These are phyloP conservation scores for Clistopyga incitator DNA, from an alignment of 2,888 invertebrate genomes.

Conservation along the genomic window DNA sequence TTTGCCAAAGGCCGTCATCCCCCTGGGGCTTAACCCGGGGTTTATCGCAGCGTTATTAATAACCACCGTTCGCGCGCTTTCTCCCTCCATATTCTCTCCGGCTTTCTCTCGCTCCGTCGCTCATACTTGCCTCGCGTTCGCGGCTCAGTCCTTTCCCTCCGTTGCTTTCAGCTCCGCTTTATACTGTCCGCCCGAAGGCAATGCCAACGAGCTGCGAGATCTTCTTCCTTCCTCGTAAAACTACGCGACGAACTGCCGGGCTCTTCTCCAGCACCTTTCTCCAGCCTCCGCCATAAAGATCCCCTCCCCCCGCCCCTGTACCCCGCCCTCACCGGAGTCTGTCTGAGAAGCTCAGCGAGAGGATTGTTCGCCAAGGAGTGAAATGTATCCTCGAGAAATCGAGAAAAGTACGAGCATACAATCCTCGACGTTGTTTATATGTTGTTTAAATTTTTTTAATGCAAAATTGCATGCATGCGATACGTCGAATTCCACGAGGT, in stretches of 20 bases:
- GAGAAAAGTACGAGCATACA: background rate
- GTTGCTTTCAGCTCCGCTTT: conserved; percentile 16
- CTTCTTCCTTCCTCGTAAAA: conserved; percentile 76
- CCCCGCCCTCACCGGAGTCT: too few species aligned
- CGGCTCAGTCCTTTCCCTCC: conserved; percentile 32
- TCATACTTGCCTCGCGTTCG: conserved; percentile 22
- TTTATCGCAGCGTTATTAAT: conserved; percentile 80
- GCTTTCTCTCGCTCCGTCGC: conserved; percentile 59
- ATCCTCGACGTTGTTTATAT: background rate
- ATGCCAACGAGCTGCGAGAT: conserved; percentile 70
- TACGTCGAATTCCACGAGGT: too few species aligned
- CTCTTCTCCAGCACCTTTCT: conserved; percentile 49
- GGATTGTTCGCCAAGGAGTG: conserved; percentile 42
- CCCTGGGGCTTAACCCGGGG: conserved; percentile 76
- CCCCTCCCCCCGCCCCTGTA: too few species aligned
- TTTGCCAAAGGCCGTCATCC: conserved; percentile 77
- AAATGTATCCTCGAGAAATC: conserved; percentile 52
- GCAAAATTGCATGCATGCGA: background rate
- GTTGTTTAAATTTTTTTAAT: background rate
- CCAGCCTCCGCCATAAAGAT: conserved; percentile 25
- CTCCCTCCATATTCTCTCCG: conserved; percentile 60
- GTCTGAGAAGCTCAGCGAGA: conserved; percentile 46
- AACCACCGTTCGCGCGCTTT: conserved; percentile 71
- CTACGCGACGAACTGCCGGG: conserved; percentile 70
- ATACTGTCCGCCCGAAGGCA: conserved; percentile 49